Conservation (phyloP, 2,797 vertebrate species). For the Chaetodon trifasciatus region DNA sequence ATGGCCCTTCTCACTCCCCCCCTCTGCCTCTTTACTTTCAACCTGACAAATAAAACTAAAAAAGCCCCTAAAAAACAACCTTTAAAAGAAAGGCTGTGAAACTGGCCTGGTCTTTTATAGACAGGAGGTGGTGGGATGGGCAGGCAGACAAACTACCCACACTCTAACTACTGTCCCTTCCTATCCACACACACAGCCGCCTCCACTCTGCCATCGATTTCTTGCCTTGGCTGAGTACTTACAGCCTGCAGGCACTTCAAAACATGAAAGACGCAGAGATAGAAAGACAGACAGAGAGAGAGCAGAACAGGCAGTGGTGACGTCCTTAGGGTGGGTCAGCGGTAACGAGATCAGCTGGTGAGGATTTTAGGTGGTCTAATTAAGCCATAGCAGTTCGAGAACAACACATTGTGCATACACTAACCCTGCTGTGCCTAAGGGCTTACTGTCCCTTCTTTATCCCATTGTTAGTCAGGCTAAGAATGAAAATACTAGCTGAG, state of each 20-base stretch:
- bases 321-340: constrained; percentile 52
- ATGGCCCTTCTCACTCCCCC: too few relatives aligned
- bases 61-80: too few relatives aligned
- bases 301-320: constrained; percentile 40
- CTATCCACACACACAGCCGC: constrained; percentile 46
- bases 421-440: constrained; percentile 39
- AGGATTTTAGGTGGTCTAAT: constrained; percentile 67
- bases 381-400: constrained; percentile 32
- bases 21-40: too few relatives aligned
- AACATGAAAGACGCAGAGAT: constrained; percentile 46
- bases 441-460: constrained; percentile 25
- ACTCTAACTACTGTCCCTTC: constrained; percentile 52
- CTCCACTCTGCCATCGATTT: constrained; percentile 71
- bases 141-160: constrained; percentile 72
- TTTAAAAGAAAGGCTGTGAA: constrained; percentile 37
- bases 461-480: constrained; percentile 38
- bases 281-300: constrained; percentile 21
- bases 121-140: constrained; percentile 49
- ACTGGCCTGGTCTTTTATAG: constrained; percentile 61
- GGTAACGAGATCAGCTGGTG: constrained; percentile 61
- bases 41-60: too few relatives aligned
- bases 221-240: constrained; percentile 70
- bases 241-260: constrained; percentile 62
- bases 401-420: constrained; percentile 29
- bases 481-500: constrained; percentile 36